phyloP scores from a whole-genome alignment of 92 coral and sea anemone species.

The Umimayanthus chanpuru region DNA sequence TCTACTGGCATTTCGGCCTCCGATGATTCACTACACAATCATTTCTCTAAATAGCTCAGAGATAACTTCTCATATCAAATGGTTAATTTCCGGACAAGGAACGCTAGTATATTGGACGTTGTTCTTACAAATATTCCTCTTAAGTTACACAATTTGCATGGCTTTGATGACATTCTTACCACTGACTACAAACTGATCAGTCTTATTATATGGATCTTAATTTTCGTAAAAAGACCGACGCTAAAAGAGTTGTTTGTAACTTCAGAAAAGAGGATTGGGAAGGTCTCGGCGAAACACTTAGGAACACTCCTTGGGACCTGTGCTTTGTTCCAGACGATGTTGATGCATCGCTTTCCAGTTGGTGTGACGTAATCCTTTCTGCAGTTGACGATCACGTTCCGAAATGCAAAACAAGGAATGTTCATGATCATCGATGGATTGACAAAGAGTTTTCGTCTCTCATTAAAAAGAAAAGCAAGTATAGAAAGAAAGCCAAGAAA shows the following conservation, averaged over 20 bases:
- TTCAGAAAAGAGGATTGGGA: constrained; percentile 65
- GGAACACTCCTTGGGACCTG: constrained; percentile 70
- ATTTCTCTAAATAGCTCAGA: no score
- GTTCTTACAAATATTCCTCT: no score
- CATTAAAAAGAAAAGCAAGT: constrained; percentile 36
- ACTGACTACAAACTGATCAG: no score
- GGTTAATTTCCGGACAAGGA: no score
- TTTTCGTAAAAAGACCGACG: not conserved
- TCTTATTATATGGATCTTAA: no score
- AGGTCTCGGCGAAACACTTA: constrained; percentile 58
- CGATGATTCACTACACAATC: no score
- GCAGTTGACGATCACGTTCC: constrained; percentile 72
- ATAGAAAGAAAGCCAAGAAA: constrained; percentile 26
- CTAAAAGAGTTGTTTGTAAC: constrained; percentile 45
- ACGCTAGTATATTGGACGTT: no score
- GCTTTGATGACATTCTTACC: no score
- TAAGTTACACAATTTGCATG: no score
- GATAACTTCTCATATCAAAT: no score
- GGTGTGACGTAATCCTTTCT: constrained; percentile 68
- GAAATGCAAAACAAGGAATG: constrained; percentile 43
- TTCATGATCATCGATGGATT: constrained; percentile 64
- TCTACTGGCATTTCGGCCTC: no score
- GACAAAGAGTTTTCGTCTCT: constrained; percentile 56
- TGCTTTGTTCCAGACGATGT: constrained; percentile 58
- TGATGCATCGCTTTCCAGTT: constrained; percentile 58